Base-by-base conservation (phyloP, 2,113 vertebrate genomes). In the Telmatochromis sp. region DNA sequence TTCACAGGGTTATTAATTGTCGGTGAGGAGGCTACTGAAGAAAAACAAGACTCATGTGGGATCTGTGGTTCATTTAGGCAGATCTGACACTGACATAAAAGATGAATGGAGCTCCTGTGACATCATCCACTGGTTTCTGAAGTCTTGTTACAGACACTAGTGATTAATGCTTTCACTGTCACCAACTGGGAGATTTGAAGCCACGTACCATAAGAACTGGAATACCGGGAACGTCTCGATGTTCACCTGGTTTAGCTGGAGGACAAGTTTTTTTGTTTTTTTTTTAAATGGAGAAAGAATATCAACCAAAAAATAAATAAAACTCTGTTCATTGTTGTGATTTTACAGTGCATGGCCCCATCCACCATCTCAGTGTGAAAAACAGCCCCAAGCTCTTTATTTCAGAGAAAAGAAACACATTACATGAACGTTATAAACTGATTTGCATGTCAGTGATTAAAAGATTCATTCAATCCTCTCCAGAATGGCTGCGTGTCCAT, bases 191-290 rank as follows among this genome's bases (percentile, higher is more conserved):
- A 7, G 58, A 5, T 63, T 7, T 63, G 17, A 63, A 4, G 15
- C 28, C 28, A 63, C 28, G 0, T 33, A 17, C 3, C 57, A 33
- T 33, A 19, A 11, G 2, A 19, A 33, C 58, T 19, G 58, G 4
- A n/a, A n/a, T n/a, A 12, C 4, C 1, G 3, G 58, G 58, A 35
- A 35, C 0, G 4, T n/a, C 17, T 63, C 17, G 0, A n/a, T n/a
- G 58, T 63, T 35, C 31, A n/a, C 31, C 58, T 4, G 1, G 17
- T 35, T 63, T 0, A 11, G 58, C 58, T 63, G 58, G 31, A 35
- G 31, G 58, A 63, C 31, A 1, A 11, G 8, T 2, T 33, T 7
- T 7, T 1, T 26, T 26, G 3, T 60, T 19, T n/a, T 63, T 63
- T 0, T 19, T 63, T 63, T 11, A 2, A 33, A 5, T 63, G 17